A percentile compares a stretch with the other conserved stretches of the same genome.
Evolutionary conservation across 1,140 invertebrate genomes (phyloP).

Genomic region (Sycobia sp.): DNA sequence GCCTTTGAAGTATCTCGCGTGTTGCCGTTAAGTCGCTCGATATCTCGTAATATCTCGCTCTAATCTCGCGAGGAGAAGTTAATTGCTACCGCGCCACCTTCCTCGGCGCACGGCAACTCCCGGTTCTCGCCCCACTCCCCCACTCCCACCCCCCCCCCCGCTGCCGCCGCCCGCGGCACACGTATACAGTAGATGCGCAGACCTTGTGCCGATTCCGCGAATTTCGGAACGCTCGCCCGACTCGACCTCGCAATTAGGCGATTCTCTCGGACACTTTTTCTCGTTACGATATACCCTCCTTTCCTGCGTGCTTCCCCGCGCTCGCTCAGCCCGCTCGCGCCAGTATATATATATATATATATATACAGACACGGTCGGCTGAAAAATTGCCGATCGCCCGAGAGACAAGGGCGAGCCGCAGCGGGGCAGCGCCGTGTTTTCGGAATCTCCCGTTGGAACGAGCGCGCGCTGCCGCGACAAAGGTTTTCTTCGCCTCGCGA

Average conservation of each 20-base stretch:
- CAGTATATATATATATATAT: too few relatives aligned
- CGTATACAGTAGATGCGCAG: neutral
- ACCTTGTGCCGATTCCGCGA: too few relatives aligned
- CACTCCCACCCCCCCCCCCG: neutral
- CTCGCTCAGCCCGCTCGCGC: neutral
- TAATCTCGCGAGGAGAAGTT: constrained; percentile 63
- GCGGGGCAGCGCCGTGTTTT: too few relatives aligned
- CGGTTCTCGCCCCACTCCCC: neutral
- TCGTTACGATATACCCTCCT: constrained; percentile 5
- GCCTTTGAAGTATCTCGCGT: constrained; percentile 64
- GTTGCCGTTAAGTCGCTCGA: constrained; percentile 63
- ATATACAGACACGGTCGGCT: too few relatives aligned
- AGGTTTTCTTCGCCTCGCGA: too few relatives aligned
- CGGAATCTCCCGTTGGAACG: too few relatives aligned
- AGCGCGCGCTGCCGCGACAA: too few relatives aligned
- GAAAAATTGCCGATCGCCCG: too few relatives aligned
- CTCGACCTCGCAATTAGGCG: constrained; percentile 53
- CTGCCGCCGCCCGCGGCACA: neutral
- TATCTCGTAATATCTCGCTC: constrained; percentile 63
- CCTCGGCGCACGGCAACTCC: constrained; percentile 14
- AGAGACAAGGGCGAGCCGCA: too few relatives aligned
- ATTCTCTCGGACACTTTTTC: constrained; percentile 45
- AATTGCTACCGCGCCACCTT: constrained; percentile 57
- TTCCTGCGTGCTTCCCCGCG: neutral
- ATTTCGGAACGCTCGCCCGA: constrained; percentile 36